Base-by-base conservation (phyloP, 2,888 invertebrate species). In the Diploptera punctata region DNA sequence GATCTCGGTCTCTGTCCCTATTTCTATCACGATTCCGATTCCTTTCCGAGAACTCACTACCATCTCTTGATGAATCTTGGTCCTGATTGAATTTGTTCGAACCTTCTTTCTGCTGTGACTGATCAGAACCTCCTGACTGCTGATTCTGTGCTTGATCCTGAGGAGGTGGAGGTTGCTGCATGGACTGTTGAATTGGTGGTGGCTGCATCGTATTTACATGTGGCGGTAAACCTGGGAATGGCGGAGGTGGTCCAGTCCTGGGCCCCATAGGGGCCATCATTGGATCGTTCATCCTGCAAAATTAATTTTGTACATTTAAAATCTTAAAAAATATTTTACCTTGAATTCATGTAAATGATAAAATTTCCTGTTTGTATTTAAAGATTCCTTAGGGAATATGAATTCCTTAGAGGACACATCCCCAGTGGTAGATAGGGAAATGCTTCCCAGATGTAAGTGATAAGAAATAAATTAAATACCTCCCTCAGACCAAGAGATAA, bases 221-320 rank as follows among this genome's bases (percentile, higher is more conserved):
- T 16, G 43, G 26, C 7, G 60, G 21, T 18, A 44, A 57, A 13
- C 67, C 71, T 26, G 38, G 67, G 44, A 68, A 21, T 4, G 61
- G 54, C 3, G 72, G 72, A 38, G 73, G 43, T 26, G 49, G 67
- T 2, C 86, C 86, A 67, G 84, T 84, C n/a, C 72, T 60, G 31
- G 86, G 86, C 10, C 86, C 81, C 3, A 88, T 82, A 0, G 86
- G 87, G 77, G 87, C 88, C 13, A 90, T 82, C 80, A 89, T 80
- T 75, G 86, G 85, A 68, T 86, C 86, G 72, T 83, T 84, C 24
- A 83, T 77, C 75, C 82, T 81, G n/a, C 16, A 49, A 62, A 13
- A 10, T 33, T n/a, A n/a, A n/a, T n/a, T n/a, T n/a, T n/a, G n/a
- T n/a, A n/a, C n/a, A n/a, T n/a, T n/a, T n/a, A n/a, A n/a, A n/a